phyloP scores from a whole-genome alignment of 2,113 vertebrate species.

The Suncus etruscus region DNA sequence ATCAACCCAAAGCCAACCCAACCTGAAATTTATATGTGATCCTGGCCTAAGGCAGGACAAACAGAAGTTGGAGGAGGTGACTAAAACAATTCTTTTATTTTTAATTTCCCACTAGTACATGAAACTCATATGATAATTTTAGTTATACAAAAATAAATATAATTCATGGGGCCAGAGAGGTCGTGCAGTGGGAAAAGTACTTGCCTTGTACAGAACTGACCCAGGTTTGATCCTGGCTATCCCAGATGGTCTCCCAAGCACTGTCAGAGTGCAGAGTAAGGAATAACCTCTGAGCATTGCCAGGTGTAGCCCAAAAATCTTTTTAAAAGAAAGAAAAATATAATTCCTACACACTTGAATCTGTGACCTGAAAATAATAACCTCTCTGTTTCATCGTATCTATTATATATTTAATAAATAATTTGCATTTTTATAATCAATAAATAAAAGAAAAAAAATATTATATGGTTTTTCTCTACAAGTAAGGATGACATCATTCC shows the following conservation, averaged over 20 bases:
- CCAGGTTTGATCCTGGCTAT: too few relatives aligned
- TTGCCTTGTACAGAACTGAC: too few relatives aligned
- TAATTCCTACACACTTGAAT: not conserved
- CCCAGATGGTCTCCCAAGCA: too few relatives aligned
- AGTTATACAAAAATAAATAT: not conserved
- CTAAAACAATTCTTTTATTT: not conserved
- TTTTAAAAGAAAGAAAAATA: not conserved
- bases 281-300: too few relatives aligned
- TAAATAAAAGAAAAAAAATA: conserved; percentile 36
- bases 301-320: too few relatives aligned
- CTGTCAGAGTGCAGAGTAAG: too few relatives aligned
- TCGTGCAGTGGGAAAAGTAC: too few relatives aligned
- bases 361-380: not conserved
- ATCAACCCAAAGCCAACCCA: not conserved
- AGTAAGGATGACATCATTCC: conserved; percentile 18
- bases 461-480: not conserved
- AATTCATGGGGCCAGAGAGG: not conserved
- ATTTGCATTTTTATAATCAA: not conserved
- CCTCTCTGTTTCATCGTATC: not conserved
- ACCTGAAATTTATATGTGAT: not conserved
- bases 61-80: not conserved
- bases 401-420: not conserved
- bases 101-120: not conserved
- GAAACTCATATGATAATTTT: conserved; percentile 9
- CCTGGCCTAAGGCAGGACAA: not conserved